Percentiles rank a stretch among this genome's conserved stretches.
phyloP scores from a whole-genome alignment of 2,113 vertebrate genomes.

The Dendrocopos noguchii region DNA sequence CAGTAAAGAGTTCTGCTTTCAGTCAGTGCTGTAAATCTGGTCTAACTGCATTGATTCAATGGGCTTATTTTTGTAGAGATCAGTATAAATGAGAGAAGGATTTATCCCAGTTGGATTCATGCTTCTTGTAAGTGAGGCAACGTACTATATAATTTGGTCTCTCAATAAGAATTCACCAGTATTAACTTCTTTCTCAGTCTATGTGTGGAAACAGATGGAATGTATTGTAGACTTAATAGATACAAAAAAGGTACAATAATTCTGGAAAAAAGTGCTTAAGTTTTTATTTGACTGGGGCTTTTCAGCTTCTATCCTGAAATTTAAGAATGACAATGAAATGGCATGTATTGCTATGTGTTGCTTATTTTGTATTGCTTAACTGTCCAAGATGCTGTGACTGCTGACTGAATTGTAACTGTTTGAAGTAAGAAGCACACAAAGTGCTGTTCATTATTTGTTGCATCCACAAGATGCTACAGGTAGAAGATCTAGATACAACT shows the following conservation, averaged over 20 bases:
- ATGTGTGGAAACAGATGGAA: slow-evolving; percentile 7
- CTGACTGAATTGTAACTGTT: neutral
- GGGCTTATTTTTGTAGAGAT: slow-evolving; percentile 30
- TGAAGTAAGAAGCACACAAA: neutral
- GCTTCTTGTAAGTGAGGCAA: slow-evolving; percentile 29
- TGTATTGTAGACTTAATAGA: neutral
- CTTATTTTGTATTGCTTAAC: neutral
- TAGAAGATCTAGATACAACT: neutral
- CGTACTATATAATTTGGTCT: slow-evolving; percentile 16
- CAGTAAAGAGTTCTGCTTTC: neutral
- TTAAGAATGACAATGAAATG: neutral
- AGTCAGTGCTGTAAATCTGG: slow-evolving; percentile 16
- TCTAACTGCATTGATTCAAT: neutral
- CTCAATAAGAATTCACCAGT: neutral
- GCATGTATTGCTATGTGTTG: neutral
- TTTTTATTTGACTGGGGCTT: neutral
- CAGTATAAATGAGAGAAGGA: slow-evolving; percentile 23
- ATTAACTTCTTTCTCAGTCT: neutral
- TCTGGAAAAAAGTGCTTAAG: neutral
- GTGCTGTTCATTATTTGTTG: neutral
- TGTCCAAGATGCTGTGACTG: neutral
- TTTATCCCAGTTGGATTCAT: slow-evolving; percentile 22
- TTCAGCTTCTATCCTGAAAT: neutral
- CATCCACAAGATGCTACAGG: neutral
- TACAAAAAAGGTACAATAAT: neutral